Percentiles rank a stretch among this genome's conserved stretches.
Evolutionary conservation across 2,888 invertebrate species (phyloP).

Genomic region (Drosophila gaucha): DNA sequence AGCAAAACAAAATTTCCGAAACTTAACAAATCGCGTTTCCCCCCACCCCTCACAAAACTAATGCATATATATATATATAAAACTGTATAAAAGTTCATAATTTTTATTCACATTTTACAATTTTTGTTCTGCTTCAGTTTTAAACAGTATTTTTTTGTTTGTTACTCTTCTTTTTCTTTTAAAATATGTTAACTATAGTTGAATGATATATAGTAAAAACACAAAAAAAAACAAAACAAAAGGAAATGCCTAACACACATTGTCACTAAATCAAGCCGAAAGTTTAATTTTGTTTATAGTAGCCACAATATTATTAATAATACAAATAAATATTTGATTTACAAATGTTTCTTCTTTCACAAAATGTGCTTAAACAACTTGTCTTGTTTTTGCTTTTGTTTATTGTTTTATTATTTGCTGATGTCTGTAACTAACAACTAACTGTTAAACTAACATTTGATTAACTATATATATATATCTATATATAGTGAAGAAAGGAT

Average conservation of each 20-base stretch:
- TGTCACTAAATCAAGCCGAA: conserved; percentile 59
- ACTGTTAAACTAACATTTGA: conserved; percentile 18
- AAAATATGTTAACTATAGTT: conserved; percentile 29
- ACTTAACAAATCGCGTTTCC: conserved; percentile 4
- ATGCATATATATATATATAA: conserved; percentile 15
- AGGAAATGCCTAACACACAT: conserved; percentile 45
- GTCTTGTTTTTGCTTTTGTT: conserved; percentile 52
- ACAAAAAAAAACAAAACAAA: conserved; percentile 52
- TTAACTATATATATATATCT: conserved; percentile 29
- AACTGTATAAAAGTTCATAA: conserved; percentile 32
- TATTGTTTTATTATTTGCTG: conserved; percentile 22
- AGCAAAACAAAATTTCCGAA: conserved; percentile 41
- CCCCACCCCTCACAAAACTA: conserved; percentile 14
- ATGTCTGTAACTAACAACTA: conserved; percentile 30
- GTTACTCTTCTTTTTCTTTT: conserved; percentile 3
- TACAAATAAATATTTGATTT: conserved; percentile 66
- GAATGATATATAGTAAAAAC: conserved; percentile 38
- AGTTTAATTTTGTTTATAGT: conserved; percentile 50
- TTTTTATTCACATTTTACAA: conserved; percentile 5
- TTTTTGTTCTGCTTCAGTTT: conserved; percentile 54
- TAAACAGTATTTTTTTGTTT: conserved; percentile 68
- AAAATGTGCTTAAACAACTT: conserved; percentile 27
- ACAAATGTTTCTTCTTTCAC: conserved; percentile 33
- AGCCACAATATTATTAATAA: conserved; percentile 53
- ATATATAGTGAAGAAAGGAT: conserved; percentile 25